Evolutionary conservation across 2,797 vertebrate species (phyloP), one percentile per base, ranked within the genome.

Genomic region (Sebastes diploproa): DNA sequence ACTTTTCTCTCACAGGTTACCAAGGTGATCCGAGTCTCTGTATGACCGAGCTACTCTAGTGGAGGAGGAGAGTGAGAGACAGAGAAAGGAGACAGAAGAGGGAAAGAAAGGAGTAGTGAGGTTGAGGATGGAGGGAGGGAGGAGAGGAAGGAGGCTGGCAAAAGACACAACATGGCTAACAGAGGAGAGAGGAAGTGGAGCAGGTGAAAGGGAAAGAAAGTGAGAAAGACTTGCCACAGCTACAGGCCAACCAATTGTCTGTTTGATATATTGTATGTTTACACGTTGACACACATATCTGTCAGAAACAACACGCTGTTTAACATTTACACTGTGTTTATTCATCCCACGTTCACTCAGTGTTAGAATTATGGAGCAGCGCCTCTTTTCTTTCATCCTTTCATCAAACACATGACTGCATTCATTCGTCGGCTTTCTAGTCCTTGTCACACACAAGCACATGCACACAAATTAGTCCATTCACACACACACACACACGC

Each of bases 1-100:
- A 87, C 90, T 92, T 52, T 90, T 90, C 82, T 83, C 87, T 89
- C 80, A 68, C 84, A 93, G 92, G 93, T 95, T 96, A 93, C 95
- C 95, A 93, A 74, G 91, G 94, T 91, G 93, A 95, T 94, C 81
- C 12, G 76, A 82, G 69, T 63, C 81, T 84, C 88, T 84, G 81
- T 87, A 80, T 74, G 84, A 85, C 87, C n/a, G 72, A 75, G 89
- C 87, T 86, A 87, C 87, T 86, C 85, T 54, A 85, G 82, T 72
- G 68, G 81, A 79, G 78, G 77, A 79, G 81, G 67, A 77, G 71
- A 59, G 78, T 67, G 65, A 64, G 64, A 22, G 65, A 29, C 18
- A n/a, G 66, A 42, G 42, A 23, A 62, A 75, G 81, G 55, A 69
- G 70, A 71, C 25, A 27, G 32, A 63, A 12, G 66, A 87, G 67